Percentiles rank a stretch among this genome's conserved stretches.
These are phyloP conservation scores for Eupithecia abbreviata DNA, from an alignment of 2,888 invertebrate species.

Conservation along the genomic window DNA sequence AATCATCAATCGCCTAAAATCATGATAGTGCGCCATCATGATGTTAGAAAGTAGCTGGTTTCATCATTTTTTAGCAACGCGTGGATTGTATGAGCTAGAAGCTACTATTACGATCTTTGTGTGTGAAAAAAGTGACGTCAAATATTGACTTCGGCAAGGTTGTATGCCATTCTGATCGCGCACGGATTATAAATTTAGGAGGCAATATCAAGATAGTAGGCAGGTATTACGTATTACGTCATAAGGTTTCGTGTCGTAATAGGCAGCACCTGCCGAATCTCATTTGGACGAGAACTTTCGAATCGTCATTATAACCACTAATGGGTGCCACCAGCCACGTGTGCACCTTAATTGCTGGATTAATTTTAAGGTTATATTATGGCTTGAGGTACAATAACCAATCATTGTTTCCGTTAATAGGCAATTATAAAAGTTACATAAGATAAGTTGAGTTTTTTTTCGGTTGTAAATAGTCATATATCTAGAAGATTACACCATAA, in stretches of 20 bases:
- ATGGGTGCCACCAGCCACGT: slow-evolving; percentile 54
- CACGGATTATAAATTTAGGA: slow-evolving; percentile 1
- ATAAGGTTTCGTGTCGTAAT: slow-evolving; percentile 50
- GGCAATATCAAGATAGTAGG: slow-evolving; percentile 7
- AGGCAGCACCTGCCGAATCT: slow-evolving; percentile 54
- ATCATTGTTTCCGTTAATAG: neutral
- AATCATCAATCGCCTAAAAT: neutral
- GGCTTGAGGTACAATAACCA: neutral
- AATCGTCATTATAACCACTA: slow-evolving; percentile 62
- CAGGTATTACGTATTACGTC: slow-evolving; percentile 39
- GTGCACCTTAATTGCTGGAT: slow-evolving; percentile 31
- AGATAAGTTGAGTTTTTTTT: too few species aligned
- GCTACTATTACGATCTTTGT: neutral
- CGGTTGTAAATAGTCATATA: too few species aligned
- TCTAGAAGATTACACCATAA: too few species aligned
- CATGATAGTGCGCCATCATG: neutral
- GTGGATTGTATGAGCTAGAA: neutral
- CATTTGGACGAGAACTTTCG: slow-evolving; percentile 59
- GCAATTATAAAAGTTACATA: neutral
- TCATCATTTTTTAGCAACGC: too few species aligned
- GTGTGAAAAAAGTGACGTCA: neutral
- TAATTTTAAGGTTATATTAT: slow-evolving; percentile 23
- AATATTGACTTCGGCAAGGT: neutral
- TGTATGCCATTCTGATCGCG: neutral
- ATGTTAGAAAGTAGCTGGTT: too few species aligned